phyloP scores from a whole-genome alignment of 2,888 invertebrate genomes.

The Dynastes grantii region DNA sequence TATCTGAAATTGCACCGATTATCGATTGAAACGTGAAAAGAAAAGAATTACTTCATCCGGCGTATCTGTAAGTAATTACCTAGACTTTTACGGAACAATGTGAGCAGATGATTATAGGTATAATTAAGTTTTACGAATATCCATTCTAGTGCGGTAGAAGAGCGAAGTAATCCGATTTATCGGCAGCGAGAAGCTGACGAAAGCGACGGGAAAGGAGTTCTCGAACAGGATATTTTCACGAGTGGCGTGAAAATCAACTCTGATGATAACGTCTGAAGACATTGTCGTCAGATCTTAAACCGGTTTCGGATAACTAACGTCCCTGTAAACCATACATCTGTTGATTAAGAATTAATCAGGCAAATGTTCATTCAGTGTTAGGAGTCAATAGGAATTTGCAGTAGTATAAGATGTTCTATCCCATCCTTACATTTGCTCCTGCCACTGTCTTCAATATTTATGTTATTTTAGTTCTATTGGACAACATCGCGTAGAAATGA shows the following conservation, averaged over 20 bases:
- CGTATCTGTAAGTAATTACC: slow-evolving; percentile 35
- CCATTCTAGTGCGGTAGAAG: slow-evolving; percentile 19
- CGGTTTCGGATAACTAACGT: slow-evolving; percentile 37
- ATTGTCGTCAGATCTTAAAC: slow-evolving; percentile 37
- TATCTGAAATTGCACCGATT: slow-evolving; percentile 17
- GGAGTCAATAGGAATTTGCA: slow-evolving; percentile 25
- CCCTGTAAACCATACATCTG: slow-evolving; percentile 24
- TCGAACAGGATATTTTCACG: slow-evolving; percentile 36
- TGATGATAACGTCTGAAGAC: slow-evolving; percentile 33
- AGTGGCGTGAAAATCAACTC: slow-evolving; percentile 40
- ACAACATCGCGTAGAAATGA: no score
- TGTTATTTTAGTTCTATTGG: no score
- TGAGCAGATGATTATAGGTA: slow-evolving; percentile 32
- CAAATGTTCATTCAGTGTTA: slow-evolving; percentile 35
- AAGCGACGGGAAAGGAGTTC: slow-evolving; percentile 20
- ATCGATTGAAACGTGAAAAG: neutral
- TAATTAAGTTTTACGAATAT: slow-evolving; percentile 45
- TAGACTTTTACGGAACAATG: slow-evolving; percentile 31
- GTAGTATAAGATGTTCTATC: slow-evolving; percentile 5
- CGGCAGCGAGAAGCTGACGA: slow-evolving; percentile 37
- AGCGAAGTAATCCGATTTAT: slow-evolving; percentile 41
- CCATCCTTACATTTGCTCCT: neutral
- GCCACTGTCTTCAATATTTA: neutral
- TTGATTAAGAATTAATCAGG: slow-evolving; percentile 42
- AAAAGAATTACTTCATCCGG: slow-evolving; percentile 24